Evolutionary conservation across 2,888 invertebrate genomes (phyloP).

Genomic region (Troilus luridus): DNA sequence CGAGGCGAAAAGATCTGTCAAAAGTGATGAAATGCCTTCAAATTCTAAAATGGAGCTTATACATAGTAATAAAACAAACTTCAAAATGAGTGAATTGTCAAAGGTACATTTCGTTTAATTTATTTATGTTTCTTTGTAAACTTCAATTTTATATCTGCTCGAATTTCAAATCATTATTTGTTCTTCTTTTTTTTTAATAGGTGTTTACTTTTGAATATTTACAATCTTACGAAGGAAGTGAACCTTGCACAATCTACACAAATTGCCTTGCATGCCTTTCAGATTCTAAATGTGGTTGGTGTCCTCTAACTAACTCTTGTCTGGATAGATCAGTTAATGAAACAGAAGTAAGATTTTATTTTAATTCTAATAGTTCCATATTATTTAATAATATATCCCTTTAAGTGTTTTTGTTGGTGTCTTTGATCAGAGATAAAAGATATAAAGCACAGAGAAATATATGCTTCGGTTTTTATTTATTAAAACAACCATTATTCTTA

Average conservation of each 20-base stretch:
- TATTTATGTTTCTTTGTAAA: neutral
- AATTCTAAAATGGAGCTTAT: slow-evolving; percentile 85
- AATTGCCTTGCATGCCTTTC: slow-evolving; percentile 91
- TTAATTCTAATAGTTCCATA: neutral
- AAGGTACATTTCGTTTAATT: slow-evolving; percentile 71
- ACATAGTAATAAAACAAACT: slow-evolving; percentile 71
- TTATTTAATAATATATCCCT: too few species aligned
- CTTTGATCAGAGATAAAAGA: too few species aligned
- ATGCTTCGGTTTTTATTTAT: too few species aligned
- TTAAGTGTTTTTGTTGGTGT: too few species aligned
- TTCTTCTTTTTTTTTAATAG: slow-evolving; percentile 67
- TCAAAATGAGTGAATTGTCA: slow-evolving; percentile 79
- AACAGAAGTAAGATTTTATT: slow-evolving; percentile 72
- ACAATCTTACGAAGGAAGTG: slow-evolving; percentile 88
- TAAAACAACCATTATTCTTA: too few species aligned
- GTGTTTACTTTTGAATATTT: slow-evolving; percentile 90
- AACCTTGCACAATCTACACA: slow-evolving; percentile 81
- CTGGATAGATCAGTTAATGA: slow-evolving; percentile 80
- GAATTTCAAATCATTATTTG: neutral
- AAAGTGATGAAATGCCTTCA: slow-evolving; percentile 68
- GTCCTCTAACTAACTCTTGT: slow-evolving; percentile 82
- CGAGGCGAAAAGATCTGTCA: slow-evolving; percentile 70
- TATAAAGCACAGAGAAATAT: too few species aligned
- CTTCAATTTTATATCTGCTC: neutral
- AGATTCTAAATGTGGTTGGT: slow-evolving; percentile 94